Evolutionary conservation across 2,113 vertebrate genomes (phyloP).

Genomic region (Atractosteus spatula): DNA sequence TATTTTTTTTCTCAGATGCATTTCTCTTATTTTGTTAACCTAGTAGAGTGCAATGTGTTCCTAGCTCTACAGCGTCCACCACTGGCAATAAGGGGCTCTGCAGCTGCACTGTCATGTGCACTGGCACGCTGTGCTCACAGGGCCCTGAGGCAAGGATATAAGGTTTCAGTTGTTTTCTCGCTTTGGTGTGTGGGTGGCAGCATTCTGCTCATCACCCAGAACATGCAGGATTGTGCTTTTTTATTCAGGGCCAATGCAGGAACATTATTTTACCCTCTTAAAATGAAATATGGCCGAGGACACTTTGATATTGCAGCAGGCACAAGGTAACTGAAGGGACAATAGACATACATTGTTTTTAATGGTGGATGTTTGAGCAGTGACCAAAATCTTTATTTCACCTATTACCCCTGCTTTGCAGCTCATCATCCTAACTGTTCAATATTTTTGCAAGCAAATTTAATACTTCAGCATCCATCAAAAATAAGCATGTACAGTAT

Average conservation of each 20-base stretch:
- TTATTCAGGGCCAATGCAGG: not conserved
- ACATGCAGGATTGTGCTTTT: not conserved
- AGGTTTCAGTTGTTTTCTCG: not conserved
- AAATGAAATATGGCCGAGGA: too few relatives aligned
- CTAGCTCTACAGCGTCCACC: constrained; percentile 5
- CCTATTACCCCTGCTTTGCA: too few relatives aligned
- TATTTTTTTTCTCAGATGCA: not conserved
- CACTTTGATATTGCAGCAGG: too few relatives aligned
- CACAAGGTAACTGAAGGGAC: too few relatives aligned
- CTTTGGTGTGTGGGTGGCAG: constrained; percentile 12
- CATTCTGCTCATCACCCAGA: constrained; percentile 5
- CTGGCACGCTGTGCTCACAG: not conserved
- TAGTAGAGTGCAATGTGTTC: not conserved
- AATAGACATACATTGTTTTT: too few relatives aligned
- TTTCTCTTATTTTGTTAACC: not conserved
- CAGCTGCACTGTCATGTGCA: not conserved
- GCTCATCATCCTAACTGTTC: too few relatives aligned
- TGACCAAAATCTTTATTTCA: too few relatives aligned
- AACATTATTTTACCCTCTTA: not conserved
- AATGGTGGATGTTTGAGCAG: too few relatives aligned
- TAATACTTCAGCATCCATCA: too few relatives aligned
- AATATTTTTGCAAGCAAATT: too few relatives aligned
- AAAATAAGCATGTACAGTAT: too few relatives aligned
- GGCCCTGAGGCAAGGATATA: not conserved
- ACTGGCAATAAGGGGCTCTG: not conserved